Evolutionary conservation across 2,888 invertebrate species (phyloP).

Genomic region (Lasioglossum morio): DNA sequence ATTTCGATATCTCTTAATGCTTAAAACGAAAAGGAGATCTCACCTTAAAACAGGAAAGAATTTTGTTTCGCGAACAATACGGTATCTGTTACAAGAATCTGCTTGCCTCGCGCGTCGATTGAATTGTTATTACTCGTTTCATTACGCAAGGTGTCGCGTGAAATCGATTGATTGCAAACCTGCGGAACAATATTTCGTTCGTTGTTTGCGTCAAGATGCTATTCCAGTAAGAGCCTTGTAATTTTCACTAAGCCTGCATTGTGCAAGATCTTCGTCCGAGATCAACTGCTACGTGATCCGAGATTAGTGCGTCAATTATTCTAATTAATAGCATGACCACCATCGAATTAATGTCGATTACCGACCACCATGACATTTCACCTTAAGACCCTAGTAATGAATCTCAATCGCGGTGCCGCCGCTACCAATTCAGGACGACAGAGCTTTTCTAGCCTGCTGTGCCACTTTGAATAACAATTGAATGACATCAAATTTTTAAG

Average conservation of each 20-base stretch:
- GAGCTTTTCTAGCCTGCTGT: neutral
- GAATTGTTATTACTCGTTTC: neutral
- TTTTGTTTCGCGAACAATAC: neutral
- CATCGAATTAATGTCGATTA: slow-evolving; percentile 31
- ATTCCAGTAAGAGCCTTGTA: slow-evolving; percentile 1
- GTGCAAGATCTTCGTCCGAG: slow-evolving; percentile 28
- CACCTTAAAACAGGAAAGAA: neutral
- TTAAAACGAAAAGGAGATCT: too few relatives aligned
- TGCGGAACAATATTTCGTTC: slow-evolving; percentile 2
- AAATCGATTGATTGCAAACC: neutral
- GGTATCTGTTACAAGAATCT: neutral
- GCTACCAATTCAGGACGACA: neutral
- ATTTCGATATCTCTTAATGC: too few relatives aligned
- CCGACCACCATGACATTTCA: neutral
- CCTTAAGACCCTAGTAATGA: neutral
- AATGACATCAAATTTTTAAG: neutral
- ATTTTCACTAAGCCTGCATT: slow-evolving; percentile 34
- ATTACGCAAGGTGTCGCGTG: slow-evolving; percentile 1
- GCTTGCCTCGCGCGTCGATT: neutral
- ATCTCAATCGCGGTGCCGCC: neutral
- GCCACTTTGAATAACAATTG: neutral
- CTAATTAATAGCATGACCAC: slow-evolving; percentile 26
- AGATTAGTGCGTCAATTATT: slow-evolving; percentile 38
- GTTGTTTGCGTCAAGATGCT: slow-evolving; percentile 22
- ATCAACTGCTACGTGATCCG: slow-evolving; percentile 29